Conservation (phyloP, 2,113 vertebrate species). For the Hoplias malabaricus region DNA sequence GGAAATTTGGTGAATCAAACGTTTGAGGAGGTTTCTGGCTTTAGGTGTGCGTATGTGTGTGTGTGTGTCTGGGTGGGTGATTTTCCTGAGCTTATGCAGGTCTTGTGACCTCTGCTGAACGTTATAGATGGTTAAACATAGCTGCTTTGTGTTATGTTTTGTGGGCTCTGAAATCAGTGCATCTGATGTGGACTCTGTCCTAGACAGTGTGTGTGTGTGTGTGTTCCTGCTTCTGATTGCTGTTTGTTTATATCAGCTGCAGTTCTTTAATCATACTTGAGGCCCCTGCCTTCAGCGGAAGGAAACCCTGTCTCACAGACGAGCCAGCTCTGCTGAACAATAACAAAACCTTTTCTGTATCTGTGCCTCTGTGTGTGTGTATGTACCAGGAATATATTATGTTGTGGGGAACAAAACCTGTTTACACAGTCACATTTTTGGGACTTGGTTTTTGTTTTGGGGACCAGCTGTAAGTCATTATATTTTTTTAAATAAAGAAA, state of each 20-base stretch:
- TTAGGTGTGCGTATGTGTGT: conserved; percentile 24
- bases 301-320: conserved; percentile 33
- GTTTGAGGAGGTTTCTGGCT: conserved; percentile 1
- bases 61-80: conserved; percentile 18
- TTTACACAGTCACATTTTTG: no score
- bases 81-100: conserved; percentile 4
- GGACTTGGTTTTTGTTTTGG: no score
- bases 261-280: conserved; percentile 41
- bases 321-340: conserved; percentile 22
- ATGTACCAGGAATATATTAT: no score
- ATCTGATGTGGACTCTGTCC: conserved; percentile 6
- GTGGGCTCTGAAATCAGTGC: background rate
- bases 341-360: conserved; percentile 7
- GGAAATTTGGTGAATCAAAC: conserved; percentile 31
- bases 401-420: no score
- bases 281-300: conserved; percentile 23
- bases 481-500: no score
- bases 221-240: conserved; percentile 61
- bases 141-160: conserved; percentile 11
- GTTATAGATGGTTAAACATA: background rate
- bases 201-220: conserved; percentile 50
- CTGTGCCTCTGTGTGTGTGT: conserved; percentile 1
- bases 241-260: conserved; percentile 68
- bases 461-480: no score
- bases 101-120: background rate